These are phyloP conservation scores for Phataginus tetradactyla DNA, from an alignment of 2,797 vertebrate genomes.

Conservation along the genomic window DNA sequence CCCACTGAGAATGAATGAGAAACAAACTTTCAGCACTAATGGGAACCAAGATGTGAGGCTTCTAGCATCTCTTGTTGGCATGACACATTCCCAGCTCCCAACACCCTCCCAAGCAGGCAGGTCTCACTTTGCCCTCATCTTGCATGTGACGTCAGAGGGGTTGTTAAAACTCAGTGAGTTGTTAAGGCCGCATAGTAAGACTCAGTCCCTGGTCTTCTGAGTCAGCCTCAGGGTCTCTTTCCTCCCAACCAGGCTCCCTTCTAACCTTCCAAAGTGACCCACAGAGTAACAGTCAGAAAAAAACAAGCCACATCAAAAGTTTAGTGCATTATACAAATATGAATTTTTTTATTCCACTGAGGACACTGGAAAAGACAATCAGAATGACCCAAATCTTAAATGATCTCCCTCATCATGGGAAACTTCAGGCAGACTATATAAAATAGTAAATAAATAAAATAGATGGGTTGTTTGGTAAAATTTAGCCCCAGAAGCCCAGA, in stretches of 20 bases:
- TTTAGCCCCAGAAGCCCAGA: background rate
- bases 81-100: background rate
- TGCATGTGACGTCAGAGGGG: background rate
- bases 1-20: background rate
- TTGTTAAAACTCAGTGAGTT: constrained; percentile 3
- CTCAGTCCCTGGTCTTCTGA: background rate
- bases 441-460: background rate
- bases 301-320: background rate
- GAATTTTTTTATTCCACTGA: background rate
- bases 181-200: background rate
- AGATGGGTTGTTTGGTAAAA: background rate
- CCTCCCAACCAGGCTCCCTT: background rate
- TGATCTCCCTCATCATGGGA: background rate
- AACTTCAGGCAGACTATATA: background rate
- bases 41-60: background rate
- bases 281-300: background rate
- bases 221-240: background rate
- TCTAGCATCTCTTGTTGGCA: background rate
- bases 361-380: background rate
- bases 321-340: background rate
- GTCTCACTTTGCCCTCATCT: background rate
- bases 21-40: background rate
- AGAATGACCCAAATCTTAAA: background rate
- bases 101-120: background rate
- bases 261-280: background rate